These are phyloP conservation scores for Eulithis prunata DNA, from an alignment of 2,888 invertebrate species.

Conservation along the genomic window DNA sequence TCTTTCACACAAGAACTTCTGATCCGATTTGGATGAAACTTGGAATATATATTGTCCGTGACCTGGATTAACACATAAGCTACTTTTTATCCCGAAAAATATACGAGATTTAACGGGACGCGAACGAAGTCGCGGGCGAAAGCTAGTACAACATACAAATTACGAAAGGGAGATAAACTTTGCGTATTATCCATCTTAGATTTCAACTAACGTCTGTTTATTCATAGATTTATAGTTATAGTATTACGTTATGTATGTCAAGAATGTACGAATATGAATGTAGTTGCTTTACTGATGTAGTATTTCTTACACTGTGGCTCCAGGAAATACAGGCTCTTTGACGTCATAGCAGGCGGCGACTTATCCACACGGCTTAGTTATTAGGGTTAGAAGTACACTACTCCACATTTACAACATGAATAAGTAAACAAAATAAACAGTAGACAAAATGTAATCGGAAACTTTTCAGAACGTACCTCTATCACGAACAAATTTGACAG, in stretches of 20 bases:
- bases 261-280: neutral
- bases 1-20: no score
- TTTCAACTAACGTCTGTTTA: neutral
- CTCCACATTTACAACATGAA: neutral
- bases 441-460: no score
- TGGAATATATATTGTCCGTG: no score
- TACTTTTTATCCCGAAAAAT: no score
- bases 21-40: no score
- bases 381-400: neutral
- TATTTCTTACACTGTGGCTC: neutral
- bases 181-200: slow-evolving; percentile 1
- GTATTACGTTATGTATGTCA: neutral
- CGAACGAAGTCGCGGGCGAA: no score
- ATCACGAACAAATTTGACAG: no score
- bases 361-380: neutral
- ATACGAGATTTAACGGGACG: no score
- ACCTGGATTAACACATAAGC: no score
- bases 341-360: slow-evolving; percentile 2
- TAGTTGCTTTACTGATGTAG: neutral
- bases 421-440: neutral
- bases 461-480: no score
- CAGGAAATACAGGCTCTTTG: slow-evolving; percentile 2
- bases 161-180: neutral
- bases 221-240: neutral
- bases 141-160: no score